Conservation (phyloP, 2,113 vertebrate genomes). For the Tragulus kanchil region DNA sequence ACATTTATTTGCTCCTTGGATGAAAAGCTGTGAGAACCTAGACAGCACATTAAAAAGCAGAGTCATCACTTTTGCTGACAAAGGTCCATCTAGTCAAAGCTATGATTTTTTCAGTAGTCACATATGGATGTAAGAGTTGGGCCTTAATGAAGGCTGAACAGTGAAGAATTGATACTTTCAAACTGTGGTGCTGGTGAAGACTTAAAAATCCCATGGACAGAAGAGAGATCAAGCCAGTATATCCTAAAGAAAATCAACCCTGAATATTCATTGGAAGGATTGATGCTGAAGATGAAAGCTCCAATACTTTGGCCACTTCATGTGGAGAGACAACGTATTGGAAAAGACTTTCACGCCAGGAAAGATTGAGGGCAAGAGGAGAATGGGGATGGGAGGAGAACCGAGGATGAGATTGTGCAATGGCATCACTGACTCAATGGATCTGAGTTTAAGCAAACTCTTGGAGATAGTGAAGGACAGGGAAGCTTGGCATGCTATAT, state of each 20-base stretch:
- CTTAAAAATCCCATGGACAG: neutral
- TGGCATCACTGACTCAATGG: neutral
- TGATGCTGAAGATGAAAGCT: neutral
- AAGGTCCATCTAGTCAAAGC: neutral
- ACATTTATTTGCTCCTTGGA: neutral
- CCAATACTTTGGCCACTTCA: neutral
- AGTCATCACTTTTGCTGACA: neutral
- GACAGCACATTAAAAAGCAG: neutral
- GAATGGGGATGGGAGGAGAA: neutral
- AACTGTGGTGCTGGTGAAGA: neutral
- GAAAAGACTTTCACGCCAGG: neutral
- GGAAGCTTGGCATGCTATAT: neutral
- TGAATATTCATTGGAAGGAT: neutral
- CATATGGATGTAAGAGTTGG: neutral
- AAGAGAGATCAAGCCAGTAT: neutral
- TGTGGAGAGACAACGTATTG: neutral
- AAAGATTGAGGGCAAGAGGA: neutral
- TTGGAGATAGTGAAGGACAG: neutral
- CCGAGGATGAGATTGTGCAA: neutral
- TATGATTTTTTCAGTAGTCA: neutral
- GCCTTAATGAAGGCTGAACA: accelerated
- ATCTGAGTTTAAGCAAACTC: neutral
- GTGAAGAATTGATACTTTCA: neutral
- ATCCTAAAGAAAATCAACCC: neutral
- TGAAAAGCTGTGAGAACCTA: neutral